phyloP scores from a whole-genome alignment of 2,113 vertebrate species.

The Nibea coibor region DNA sequence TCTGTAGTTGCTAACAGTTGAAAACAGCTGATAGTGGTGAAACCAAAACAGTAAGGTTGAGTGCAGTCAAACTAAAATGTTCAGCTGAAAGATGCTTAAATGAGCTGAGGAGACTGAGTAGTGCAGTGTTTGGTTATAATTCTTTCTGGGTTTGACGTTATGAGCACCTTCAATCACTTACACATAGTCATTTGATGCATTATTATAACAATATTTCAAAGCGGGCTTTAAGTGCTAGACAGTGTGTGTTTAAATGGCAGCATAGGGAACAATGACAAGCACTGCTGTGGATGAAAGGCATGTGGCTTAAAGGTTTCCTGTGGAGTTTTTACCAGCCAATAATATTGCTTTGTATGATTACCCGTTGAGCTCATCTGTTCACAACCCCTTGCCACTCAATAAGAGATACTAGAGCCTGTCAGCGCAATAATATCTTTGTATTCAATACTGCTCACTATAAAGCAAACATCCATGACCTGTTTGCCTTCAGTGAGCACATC shows the following conservation, averaged over 20 bases:
- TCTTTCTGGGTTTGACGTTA: not conserved
- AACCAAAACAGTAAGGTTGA: not conserved
- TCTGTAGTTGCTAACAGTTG: not conserved
- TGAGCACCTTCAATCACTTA: not conserved
- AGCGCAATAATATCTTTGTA: constrained; percentile 33
- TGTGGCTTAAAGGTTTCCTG: not conserved
- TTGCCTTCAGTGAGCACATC: not conserved
- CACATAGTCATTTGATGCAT: not conserved
- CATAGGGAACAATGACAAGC: not conserved
- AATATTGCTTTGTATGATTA: constrained; percentile 31
- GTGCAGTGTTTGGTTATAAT: not conserved
- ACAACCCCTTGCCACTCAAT: constrained; percentile 8
- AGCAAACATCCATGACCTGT: constrained; percentile 49
- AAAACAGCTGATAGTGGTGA: not conserved
- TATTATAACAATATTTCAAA: not conserved
- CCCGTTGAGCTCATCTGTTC: constrained; percentile 29
- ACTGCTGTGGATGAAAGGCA: not conserved
- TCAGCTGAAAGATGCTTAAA: not conserved
- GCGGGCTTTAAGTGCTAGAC: not conserved
- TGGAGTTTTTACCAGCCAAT: not conserved
- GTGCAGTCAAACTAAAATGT: not conserved
- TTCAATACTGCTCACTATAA: constrained; percentile 34
- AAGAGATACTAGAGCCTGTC: constrained; percentile 38
- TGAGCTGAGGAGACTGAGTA: not conserved
- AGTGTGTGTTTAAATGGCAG: not conserved